phyloP scores from a whole-genome alignment of 2,113 vertebrate genomes.

The Numida meleagris region DNA sequence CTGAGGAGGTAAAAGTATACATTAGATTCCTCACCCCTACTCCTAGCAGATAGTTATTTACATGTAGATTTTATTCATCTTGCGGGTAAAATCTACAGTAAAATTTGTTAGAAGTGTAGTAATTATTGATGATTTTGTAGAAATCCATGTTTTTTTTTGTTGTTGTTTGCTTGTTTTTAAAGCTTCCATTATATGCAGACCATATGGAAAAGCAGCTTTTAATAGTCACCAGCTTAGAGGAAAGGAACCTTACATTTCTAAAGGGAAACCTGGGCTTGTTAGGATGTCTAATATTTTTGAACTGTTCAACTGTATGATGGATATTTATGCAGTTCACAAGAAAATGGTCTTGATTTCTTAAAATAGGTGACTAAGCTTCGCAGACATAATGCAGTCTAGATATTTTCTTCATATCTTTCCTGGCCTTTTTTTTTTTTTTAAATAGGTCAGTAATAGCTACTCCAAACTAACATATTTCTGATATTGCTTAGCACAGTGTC shows the following conservation, averaged over 20 bases:
- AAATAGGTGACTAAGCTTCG: neutral
- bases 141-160: neutral
- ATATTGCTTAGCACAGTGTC: neutral
- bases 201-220: neutral
- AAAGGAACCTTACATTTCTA: neutral
- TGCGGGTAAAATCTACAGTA: neutral
- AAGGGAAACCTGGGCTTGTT: neutral
- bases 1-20: slow-evolving; percentile 85
- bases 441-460: neutral
- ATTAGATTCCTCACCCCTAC: rapidly evolving
- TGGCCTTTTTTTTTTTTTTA: neutral
- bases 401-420: neutral
- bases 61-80: neutral
- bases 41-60: neutral
- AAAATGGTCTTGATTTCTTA: neutral
- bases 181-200: neutral
- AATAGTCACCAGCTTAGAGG: neutral
- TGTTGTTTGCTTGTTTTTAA: neutral
- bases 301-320: neutral
- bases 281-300: neutral
- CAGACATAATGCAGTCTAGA: neutral
- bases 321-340: neutral
- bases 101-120: neutral
- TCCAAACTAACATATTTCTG: no score
- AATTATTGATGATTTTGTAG: neutral